phyloP scores from a whole-genome alignment of 2,113 vertebrate species.

The Chionis minor region DNA sequence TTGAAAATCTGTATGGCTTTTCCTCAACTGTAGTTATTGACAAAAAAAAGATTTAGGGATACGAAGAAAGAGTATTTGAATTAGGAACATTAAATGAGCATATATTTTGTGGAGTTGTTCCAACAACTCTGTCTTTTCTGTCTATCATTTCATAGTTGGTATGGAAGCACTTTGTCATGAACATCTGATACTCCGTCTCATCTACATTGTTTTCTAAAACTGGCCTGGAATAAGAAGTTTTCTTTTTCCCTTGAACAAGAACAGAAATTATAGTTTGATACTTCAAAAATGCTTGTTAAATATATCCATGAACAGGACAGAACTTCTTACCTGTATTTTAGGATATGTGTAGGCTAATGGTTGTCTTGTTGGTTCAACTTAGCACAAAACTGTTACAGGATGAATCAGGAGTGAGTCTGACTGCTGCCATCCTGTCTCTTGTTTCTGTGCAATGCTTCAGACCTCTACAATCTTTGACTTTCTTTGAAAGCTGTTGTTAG shows the following conservation, averaged over 20 bases:
- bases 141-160: neutral
- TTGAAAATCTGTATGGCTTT: neutral
- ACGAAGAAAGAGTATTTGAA: neutral
- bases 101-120: neutral
- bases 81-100: neutral
- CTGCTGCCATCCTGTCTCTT: neutral
- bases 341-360: neutral
- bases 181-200: neutral
- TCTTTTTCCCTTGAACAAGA: neutral
- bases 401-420: neutral
- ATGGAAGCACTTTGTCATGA: neutral
- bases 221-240: neutral
- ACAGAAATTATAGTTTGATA: neutral
- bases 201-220: neutral
- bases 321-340: neutral
- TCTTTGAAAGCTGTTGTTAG: neutral
- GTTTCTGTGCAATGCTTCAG: neutral
- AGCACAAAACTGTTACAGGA: neutral
- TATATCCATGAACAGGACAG: neutral
- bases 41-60: neutral
- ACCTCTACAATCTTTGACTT: neutral
- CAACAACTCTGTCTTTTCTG: neutral
- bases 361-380: neutral
- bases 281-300: neutral
- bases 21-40: neutral